Conservation (phyloP, 2,797 vertebrate species). For the Bothrops alternatus region DNA sequence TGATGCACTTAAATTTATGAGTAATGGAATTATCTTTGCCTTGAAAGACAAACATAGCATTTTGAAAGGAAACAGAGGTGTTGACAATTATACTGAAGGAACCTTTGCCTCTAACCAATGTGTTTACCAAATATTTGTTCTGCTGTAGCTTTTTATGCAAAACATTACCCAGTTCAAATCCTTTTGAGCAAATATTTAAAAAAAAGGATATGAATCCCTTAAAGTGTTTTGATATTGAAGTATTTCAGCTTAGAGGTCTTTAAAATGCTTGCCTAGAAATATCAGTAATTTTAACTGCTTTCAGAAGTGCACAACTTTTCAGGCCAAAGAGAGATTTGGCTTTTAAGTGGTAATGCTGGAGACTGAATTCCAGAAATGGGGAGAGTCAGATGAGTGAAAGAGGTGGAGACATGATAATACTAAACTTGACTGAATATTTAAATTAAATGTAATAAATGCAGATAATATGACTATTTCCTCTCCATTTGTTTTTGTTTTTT, state of each 20-base stretch:
- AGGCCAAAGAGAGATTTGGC: background rate
- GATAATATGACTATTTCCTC: background rate
- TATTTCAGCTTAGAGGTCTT: background rate
- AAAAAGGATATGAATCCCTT: background rate
- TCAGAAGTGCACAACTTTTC: background rate
- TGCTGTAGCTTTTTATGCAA: too few species aligned
- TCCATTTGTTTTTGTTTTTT: background rate
- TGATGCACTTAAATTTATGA: background rate
- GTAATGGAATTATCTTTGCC: background rate
- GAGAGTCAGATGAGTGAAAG: background rate
- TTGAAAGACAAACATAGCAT: background rate
- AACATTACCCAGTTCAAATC: background rate
- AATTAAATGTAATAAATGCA: background rate
- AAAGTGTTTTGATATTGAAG: background rate
- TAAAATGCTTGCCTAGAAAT: background rate
- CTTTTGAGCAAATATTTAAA: background rate
- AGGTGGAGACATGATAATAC: background rate
- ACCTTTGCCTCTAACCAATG: too few species aligned
- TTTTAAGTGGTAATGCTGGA: background rate
- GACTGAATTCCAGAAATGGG: background rate
- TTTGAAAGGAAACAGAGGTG: background rate
- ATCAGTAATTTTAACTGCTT: background rate
- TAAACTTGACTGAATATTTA: background rate
- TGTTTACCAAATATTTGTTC: too few species aligned
- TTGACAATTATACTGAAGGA: background rate